Evolutionary conservation across 2,888 invertebrate species (phyloP).

Genomic region (Nemurella pictetii): DNA sequence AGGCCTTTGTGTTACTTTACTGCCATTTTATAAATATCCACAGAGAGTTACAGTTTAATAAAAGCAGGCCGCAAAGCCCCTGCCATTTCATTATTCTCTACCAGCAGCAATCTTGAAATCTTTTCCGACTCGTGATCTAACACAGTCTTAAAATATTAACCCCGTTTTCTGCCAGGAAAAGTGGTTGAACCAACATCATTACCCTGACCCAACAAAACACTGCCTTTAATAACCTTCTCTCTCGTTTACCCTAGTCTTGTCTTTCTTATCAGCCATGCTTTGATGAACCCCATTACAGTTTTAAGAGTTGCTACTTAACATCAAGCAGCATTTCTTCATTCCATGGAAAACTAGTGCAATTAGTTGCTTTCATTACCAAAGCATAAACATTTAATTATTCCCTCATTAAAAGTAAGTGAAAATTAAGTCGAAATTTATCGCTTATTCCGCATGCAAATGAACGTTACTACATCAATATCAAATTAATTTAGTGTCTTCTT

Average conservation of each 20-base stretch:
- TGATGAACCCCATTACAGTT: constrained; percentile 9
- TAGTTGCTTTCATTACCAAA: constrained; percentile 1
- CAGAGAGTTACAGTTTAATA: background rate
- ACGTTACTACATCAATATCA: background rate
- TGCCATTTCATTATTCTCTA: background rate
- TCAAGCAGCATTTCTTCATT: background rate
- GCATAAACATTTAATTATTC: background rate
- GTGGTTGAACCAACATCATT: constrained; percentile 22
- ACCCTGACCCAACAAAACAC: constrained; percentile 26
- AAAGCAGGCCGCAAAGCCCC: background rate
- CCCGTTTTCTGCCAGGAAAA: background rate
- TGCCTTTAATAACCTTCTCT: constrained; percentile 18
- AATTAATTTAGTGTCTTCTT: background rate
- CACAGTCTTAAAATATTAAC: constrained; percentile 16
- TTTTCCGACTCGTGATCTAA: background rate
- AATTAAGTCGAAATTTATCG: background rate
- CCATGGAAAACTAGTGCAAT: background rate
- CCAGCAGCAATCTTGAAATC: background rate
- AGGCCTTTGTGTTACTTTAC: background rate
- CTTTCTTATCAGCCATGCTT: background rate
- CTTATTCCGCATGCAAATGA: background rate
- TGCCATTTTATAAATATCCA: background rate
- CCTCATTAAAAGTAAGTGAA: background rate
- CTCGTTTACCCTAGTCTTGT: constrained; percentile 6
- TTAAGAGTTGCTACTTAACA: background rate